phyloP scores from a whole-genome alignment of 2,113 vertebrate species.

The Salvator merianae region DNA sequence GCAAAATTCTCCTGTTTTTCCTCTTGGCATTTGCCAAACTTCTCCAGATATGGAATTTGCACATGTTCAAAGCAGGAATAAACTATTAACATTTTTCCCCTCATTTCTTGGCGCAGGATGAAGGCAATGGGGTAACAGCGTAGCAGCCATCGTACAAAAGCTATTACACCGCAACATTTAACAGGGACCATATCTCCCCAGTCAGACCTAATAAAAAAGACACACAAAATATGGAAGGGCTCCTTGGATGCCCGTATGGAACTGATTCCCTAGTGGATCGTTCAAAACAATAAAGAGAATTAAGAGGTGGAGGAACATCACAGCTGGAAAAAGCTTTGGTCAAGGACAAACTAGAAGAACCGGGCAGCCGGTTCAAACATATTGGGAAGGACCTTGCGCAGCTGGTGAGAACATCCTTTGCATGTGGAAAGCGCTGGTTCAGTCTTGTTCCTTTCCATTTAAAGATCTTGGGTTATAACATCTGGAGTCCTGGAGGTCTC shows the following conservation, averaged over 20 bases:
- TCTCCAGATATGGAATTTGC: constrained; percentile 33
- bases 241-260: constrained; percentile 37
- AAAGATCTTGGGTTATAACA: too few relatives aligned
- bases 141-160: constrained; percentile 44
- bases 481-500: too few relatives aligned
- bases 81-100: constrained; percentile 7
- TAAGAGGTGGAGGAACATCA: constrained; percentile 8
- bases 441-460: too few relatives aligned
- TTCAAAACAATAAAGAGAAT: constrained; percentile 42
- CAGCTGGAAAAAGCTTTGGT: neutral
- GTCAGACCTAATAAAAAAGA: constrained; percentile 51
- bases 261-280: constrained; percentile 33
- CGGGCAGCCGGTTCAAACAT: neutral
- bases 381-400: neutral
- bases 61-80: constrained; percentile 58
- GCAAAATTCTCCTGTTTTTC: neutral
- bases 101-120: constrained; percentile 57
- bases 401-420: neutral
- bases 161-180: constrained; percentile 53
- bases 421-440: neutral
- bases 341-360: neutral
- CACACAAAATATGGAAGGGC: constrained; percentile 20
- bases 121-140: constrained; percentile 43
- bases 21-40: neutral
- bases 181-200: constrained; percentile 48